Percentiles rank a stretch among this genome's conserved stretches.
Evolutionary conservation across 2,888 invertebrate species (phyloP).

Genomic region (Lepidochitona cinerea): DNA sequence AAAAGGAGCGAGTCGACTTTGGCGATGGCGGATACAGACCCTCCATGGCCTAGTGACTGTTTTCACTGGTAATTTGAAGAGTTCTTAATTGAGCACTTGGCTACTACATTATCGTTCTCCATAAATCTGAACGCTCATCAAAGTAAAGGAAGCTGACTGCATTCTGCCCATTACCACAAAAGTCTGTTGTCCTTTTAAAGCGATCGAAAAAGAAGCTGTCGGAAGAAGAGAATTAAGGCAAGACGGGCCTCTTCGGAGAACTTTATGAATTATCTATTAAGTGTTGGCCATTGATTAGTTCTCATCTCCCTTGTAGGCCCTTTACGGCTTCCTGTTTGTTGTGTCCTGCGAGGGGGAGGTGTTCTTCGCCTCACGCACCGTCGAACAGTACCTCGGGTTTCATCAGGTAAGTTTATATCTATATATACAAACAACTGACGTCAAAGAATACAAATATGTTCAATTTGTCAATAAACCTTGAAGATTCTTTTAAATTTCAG

Average conservation of each 20-base stretch:
- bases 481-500: no score
- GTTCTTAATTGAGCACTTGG: constrained; percentile 8
- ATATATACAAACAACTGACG: no score
- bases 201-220: constrained; percentile 7
- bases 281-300: background rate
- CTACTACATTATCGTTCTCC: constrained; percentile 1
- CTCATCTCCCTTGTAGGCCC: constrained; percentile 76
- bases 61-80: constrained; percentile 4
- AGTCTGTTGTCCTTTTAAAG: constrained; percentile 8
- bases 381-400: constrained; percentile 99
- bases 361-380: constrained; percentile 99
- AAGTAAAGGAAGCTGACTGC: constrained; percentile 1
- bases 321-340: constrained; percentile 99
- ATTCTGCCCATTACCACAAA: constrained; percentile 7
- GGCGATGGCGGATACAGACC: background rate
- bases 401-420: constrained; percentile 93
- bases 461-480: no score
- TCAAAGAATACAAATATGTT: no score
- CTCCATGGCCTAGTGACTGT: background rate
- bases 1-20: background rate
- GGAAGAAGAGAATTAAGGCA: constrained; percentile 2
- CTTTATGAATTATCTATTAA: constrained; percentile 8
- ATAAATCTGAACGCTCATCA: constrained; percentile 8
- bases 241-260: background rate
- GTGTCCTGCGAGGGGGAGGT: constrained; percentile 99